Evolutionary conservation across 2,113 vertebrate genomes (phyloP), one percentile per base, ranked within the genome.

Genomic region (Arenaria interpres): DNA sequence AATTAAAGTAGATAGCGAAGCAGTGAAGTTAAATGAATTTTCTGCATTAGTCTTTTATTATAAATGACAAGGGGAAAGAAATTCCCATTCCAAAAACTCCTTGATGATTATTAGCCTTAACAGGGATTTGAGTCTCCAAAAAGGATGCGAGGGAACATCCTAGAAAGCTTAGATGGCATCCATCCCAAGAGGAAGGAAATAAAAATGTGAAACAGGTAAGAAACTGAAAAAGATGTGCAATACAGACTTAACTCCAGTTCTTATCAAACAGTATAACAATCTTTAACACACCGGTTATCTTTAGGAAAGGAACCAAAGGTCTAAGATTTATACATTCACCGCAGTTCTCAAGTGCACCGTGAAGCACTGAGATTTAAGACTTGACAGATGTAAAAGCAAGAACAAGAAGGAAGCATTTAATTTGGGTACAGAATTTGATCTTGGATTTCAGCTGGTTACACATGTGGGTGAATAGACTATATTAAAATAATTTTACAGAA

Each of bases 41-140:
- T 69, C 90, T 90, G 56, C 68, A 71, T 78, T 76, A 71, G 39
- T 22, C 75, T 64, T 64, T 83, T 74, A 83, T 76, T 93, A 59
- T 15, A 51, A 62, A 86, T 78, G 54, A 78, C 33, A 80, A 74
- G 32, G 71, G 33, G 43, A 57, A 74, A 92, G 53, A 81, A 92
- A 93, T 81, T 84, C 80, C 80, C 86, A 46, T 86, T 88, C 73
- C 85, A 77, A 79, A 80, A 72, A 17, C 76, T 81, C 76, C 93
- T 51, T n/a, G 71, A 64, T 62, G 67, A 91, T 91, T 89, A 77
- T 24, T 68, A 45, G 80, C 71, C 77, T 95, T 57, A 80, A 57
- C 30, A 76, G 75, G 71, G 80, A 48, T 56, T 3, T 9, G 32
- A 88, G 62, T 17, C 16, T 41, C 46, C 46, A 80, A 23, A 53